phyloP scores from a whole-genome alignment of 2,113 vertebrate genomes.

The Amazona vittata region DNA sequence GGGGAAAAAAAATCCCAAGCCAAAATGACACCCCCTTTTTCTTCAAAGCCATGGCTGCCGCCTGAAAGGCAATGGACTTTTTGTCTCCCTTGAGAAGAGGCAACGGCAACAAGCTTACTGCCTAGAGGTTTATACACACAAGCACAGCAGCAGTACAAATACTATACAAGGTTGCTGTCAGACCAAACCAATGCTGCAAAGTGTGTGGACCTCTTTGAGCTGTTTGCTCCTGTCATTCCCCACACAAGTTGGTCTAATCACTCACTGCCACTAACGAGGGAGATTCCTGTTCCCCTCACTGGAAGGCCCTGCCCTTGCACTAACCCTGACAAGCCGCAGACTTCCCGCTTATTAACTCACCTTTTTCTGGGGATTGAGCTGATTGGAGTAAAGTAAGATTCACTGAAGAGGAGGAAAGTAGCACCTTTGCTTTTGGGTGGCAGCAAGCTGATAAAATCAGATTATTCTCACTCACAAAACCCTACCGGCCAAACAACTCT shows the following conservation, averaged over 20 bases:
- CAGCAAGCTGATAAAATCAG: not conserved
- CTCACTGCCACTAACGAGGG: not conserved
- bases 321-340: not conserved
- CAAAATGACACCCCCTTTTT: not conserved
- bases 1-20: not conserved
- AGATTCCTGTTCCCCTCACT: not conserved
- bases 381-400: not conserved
- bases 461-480: not conserved
- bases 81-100: not conserved
- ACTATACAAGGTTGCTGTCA: fast-evolving
- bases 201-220: not conserved
- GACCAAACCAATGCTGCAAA: not conserved
- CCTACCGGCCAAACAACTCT: not conserved
- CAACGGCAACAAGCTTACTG: not conserved
- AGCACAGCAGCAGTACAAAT: not conserved
- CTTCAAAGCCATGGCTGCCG: not conserved
- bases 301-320: not conserved
- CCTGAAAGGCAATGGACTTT: not conserved
- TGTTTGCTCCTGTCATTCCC: not conserved
- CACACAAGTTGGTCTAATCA: not conserved
- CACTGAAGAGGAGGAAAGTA: not conserved
- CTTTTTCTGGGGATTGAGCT: not conserved
- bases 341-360: not conserved
- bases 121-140: not conserved
- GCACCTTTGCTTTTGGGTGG: not conserved